Evolutionary conservation across 2,888 invertebrate species (phyloP), one percentile per base, ranked within the genome.

Genomic region (Ophion slaviceki): DNA sequence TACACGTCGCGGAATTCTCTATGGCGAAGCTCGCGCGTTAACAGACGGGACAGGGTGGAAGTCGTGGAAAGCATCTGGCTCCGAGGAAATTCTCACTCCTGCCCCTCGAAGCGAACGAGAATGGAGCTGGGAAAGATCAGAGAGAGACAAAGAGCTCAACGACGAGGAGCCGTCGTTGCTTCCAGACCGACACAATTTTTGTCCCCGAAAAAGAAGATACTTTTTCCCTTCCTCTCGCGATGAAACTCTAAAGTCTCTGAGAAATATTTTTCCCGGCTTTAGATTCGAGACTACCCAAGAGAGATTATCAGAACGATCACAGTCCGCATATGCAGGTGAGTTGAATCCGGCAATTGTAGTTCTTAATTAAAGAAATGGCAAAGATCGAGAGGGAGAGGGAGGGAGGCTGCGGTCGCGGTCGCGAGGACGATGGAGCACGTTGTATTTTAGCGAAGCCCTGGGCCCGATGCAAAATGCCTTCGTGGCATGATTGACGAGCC

Each of bases 401-500:
- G 36, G 53, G 47, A 79, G 47, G 62, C 28, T 62, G 45, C 2
- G 62, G 40, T 32, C 7, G 59, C 8, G 20, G 53, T 45, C 36
- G 40, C 64, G 11, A 20, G 20, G 47, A 61, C 14, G 67, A 57
- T 36, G 57, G 11, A 57, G 57, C n/a, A 8, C 20, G 62, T 62
- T 79, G 71, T 32, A 53, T 64, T 3, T 14, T 10, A n/a, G 59
- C 24, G 68, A 45, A 45, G 28, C 32, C 62, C 28, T 62, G 72
- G 64, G 28, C 59, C n/a, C 80, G 68, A 78, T 70, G 84, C 79
- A 61, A 80, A 84, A 74, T 47, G 80, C 66, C 86, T 81, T 59
- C 61, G 47, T 66, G 78, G 59, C 45, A 87, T 87, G 87, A 88
- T 87, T 87, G 66, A 88, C 87, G 87, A 87, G 71, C 77, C 82